A percentile compares a stretch with the other conserved stretches of the same genome.
phyloP scores from a whole-genome alignment of 2,113 vertebrate genomes.

The Garra rufa region DNA sequence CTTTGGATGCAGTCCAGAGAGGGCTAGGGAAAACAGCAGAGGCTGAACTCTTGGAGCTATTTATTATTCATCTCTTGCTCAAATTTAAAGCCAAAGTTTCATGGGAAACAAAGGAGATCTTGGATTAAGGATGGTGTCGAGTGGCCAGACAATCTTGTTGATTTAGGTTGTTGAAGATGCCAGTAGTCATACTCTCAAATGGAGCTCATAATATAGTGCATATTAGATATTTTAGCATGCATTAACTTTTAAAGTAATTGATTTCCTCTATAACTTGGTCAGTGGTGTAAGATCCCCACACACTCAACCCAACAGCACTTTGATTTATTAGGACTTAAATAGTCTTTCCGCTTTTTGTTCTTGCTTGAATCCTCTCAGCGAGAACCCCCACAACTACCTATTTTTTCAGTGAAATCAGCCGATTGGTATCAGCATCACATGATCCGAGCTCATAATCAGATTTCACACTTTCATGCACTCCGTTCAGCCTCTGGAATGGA shows the following conservation, averaged over 20 bases:
- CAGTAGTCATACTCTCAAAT: neutral
- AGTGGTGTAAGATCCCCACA: neutral
- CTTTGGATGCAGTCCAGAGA: conserved; percentile 43
- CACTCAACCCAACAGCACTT: neutral
- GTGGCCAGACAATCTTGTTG: conserved; percentile 20
- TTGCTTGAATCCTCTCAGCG: conserved; percentile 29
- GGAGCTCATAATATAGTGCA: neutral
- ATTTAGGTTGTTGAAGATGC: conserved; percentile 32
- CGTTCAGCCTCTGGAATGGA: conserved; percentile 59
- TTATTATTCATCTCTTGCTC: conserved; percentile 55
- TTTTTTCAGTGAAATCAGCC: conserved; percentile 73
- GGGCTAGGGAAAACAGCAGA: conserved; percentile 18
- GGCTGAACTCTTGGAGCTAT: conserved; percentile 21
- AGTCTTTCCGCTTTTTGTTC: conserved; percentile 20
- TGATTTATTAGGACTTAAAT: conserved; percentile 29
- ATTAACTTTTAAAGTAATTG: neutral
- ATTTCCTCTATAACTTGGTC: neutral
- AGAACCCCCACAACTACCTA: conserved; percentile 20
- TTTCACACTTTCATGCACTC: conserved; percentile 77
- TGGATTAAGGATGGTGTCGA: conserved; percentile 16
- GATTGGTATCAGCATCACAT: conserved; percentile 74
- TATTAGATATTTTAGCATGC: neutral
- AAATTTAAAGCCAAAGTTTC: conserved; percentile 34
- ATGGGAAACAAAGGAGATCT: conserved; percentile 10
- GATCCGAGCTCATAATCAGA: conserved; percentile 76